Percentiles rank a stretch among this genome's conserved stretches.
These are phyloP conservation scores for Podiceps cristatus DNA, from an alignment of 2,113 vertebrate species.

Conservation along the genomic window DNA sequence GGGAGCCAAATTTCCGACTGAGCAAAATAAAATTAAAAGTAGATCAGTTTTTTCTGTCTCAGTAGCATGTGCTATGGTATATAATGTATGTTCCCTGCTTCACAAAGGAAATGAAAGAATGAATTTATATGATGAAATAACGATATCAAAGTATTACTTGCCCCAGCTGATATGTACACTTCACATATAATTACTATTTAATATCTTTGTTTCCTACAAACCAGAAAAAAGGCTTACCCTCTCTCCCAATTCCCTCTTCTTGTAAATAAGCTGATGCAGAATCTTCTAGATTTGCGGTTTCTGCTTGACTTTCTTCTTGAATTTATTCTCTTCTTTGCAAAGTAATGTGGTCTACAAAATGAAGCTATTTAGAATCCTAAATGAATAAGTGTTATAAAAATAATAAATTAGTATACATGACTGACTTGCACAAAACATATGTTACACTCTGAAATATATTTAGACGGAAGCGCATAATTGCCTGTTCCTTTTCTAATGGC, in stretches of 20 bases:
- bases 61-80: not conserved
- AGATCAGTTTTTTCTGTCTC: constrained; percentile 5
- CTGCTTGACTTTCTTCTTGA: constrained; percentile 30
- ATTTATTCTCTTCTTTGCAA: constrained; percentile 30
- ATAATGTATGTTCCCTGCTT: constrained; percentile 29
- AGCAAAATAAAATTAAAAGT: constrained; percentile 64
- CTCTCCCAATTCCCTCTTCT: constrained; percentile 44
- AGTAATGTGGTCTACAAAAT: constrained; percentile 3
- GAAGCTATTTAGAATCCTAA: constrained; percentile 64
- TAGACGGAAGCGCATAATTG: not conserved
- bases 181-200: constrained; percentile 60
- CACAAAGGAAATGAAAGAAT: constrained; percentile 53
- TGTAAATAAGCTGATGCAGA: constrained; percentile 39
- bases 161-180: constrained; percentile 29
- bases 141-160: constrained; percentile 60
- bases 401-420: constrained; percentile 61
- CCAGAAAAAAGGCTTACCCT: constrained; percentile 18
- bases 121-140: constrained; percentile 25
- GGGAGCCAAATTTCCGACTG: constrained; percentile 13
- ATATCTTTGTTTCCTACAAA: constrained; percentile 51
- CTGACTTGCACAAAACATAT: constrained; percentile 56
- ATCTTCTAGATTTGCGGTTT: constrained; percentile 40
- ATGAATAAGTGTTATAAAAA: constrained; percentile 64
- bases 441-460: constrained; percentile 38
- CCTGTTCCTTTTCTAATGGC: constrained; percentile 55